Evolutionary conservation across 2,113 vertebrate genomes (phyloP).

Genomic region (Irena cyanogastra): DNA sequence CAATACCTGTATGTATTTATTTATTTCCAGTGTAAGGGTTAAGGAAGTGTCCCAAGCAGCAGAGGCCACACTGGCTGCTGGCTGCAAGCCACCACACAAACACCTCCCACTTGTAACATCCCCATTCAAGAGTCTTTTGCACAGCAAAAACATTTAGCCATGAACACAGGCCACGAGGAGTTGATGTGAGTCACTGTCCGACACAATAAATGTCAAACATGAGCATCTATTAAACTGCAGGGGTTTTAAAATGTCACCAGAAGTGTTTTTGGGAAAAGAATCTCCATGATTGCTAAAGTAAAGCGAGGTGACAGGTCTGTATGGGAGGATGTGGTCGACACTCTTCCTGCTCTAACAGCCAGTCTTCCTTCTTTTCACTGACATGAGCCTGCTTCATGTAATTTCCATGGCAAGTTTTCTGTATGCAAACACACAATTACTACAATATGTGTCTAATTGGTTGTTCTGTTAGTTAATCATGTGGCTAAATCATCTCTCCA

Average conservation of each 20-base stretch:
- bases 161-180: not conserved
- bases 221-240: not conserved
- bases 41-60: not conserved
- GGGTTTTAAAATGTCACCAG: not conserved
- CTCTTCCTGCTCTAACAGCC: not conserved
- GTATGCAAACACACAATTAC: not conserved
- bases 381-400: not conserved
- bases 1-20: not conserved
- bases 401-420: conserved; percentile 15
- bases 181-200: not conserved
- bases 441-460: not conserved
- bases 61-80: not conserved
- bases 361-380: not conserved
- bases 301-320: not conserved
- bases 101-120: not conserved
- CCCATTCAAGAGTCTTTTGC: not conserved
- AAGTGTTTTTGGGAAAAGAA: not conserved
- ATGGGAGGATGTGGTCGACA: not conserved
- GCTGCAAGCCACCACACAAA: not conserved
- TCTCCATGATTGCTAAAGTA: not conserved
- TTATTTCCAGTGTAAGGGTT: not conserved
- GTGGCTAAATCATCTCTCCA: conserved; percentile 4
- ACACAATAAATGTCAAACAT: not conserved
- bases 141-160: not conserved
- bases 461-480: conserved; percentile 1